Evolutionary conservation across 2,797 vertebrate genomes (phyloP).

Genomic region (Poecilia wingei): DNA sequence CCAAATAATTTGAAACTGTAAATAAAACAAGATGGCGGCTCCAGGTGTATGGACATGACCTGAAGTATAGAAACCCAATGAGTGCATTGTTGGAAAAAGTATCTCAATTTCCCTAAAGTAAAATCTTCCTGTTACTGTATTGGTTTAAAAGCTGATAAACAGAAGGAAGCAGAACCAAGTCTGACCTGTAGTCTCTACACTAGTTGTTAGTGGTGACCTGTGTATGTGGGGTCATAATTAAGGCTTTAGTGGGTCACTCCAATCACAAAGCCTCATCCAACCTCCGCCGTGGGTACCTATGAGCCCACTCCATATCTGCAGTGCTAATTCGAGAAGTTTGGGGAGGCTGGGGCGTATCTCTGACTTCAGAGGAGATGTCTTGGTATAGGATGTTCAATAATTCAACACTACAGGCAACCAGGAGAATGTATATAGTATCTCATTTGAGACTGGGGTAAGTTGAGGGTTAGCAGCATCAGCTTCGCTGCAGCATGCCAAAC

Average conservation of each 20-base stretch:
- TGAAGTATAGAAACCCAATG: background rate
- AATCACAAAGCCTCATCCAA: background rate
- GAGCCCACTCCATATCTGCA: constrained; percentile 43
- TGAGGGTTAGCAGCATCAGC: constrained; percentile 67
- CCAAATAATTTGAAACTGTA: background rate
- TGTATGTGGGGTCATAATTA: background rate
- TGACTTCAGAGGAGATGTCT: constrained; percentile 74
- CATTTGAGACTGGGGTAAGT: constrained; percentile 75
- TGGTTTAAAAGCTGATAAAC: background rate
- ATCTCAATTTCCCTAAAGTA: background rate
- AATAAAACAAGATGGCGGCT: background rate
- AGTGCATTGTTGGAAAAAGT: background rate
- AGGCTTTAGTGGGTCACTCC: constrained; percentile 33
- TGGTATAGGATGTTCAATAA: constrained; percentile 70
- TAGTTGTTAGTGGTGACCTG: constrained; percentile 27
- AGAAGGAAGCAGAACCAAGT: background rate
- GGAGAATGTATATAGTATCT: constrained; percentile 67
- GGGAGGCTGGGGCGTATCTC: constrained; percentile 54
- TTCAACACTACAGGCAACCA: constrained; percentile 72
- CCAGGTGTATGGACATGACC: background rate
- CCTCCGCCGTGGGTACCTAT: constrained; percentile 1
- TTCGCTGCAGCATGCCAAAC: constrained; percentile 65
- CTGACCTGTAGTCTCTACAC: background rate
- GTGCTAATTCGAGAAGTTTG: constrained; percentile 67
- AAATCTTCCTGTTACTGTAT: background rate